A percentile compares a stretch with the other conserved stretches of the same genome.
phyloP scores from a whole-genome alignment of 2,113 vertebrate species.

The Trogon surrucura region DNA sequence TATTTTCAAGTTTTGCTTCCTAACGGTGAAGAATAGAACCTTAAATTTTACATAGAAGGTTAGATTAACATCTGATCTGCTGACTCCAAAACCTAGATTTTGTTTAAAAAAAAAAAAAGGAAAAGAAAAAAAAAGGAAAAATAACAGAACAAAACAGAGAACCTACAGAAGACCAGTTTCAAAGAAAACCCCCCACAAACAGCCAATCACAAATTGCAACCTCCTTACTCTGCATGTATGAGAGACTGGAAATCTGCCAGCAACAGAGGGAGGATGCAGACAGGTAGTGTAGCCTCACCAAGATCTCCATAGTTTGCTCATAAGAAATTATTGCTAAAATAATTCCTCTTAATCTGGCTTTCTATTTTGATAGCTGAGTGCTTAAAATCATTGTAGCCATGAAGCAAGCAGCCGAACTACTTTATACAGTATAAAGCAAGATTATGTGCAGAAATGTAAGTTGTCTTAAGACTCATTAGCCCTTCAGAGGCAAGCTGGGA shows the following conservation, averaged over 20 bases:
- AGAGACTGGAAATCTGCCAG: neutral
- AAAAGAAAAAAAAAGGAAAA: fast-evolving
- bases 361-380: neutral
- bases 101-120: neutral
- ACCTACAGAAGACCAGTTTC: neutral
- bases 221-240: neutral
- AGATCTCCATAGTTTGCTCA: neutral
- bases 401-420: neutral
- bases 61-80: neutral
- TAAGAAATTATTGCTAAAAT: neutral
- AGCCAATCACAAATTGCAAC: neutral
- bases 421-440: neutral
- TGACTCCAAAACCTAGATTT: neutral
- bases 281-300: neutral
- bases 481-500: neutral
- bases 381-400: neutral
- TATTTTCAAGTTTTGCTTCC: neutral
- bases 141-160: fast-evolving
- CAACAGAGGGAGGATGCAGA: neutral
- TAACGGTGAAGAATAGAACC: neutral
- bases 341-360: neutral
- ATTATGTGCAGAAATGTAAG: neutral
- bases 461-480: neutral
- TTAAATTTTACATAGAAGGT: neutral
- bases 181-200: neutral